A percentile compares a stretch with the other conserved stretches of the same genome.
These are phyloP conservation scores for Trogon surrucura DNA, from an alignment of 2,113 vertebrate genomes.

Conservation along the genomic window DNA sequence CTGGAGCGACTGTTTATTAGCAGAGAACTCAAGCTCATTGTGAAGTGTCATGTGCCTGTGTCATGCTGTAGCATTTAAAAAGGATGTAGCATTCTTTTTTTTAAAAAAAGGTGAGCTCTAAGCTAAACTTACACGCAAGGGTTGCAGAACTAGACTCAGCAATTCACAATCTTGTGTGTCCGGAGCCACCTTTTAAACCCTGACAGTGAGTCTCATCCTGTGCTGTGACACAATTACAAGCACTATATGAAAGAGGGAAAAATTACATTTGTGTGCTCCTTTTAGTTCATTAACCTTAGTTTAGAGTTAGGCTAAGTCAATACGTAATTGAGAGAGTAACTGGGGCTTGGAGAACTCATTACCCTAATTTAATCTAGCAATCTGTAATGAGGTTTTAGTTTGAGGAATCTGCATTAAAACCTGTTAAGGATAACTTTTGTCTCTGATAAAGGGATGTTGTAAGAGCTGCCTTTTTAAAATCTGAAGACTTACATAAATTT, in stretches of 20 bases:
- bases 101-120: background rate
- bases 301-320: background rate
- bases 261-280: background rate
- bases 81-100: background rate
- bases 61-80: background rate
- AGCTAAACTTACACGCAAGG: accelerated
- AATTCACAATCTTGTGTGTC: background rate
- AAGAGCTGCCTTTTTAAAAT: background rate
- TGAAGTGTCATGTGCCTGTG: background rate
- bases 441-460: background rate
- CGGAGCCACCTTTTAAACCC: background rate
- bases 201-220: background rate
- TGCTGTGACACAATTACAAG: background rate
- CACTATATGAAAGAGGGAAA: background rate
- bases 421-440: background rate
- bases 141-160: background rate
- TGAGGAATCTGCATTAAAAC: background rate
- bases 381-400: background rate
- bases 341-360: slow-evolving; percentile 13
- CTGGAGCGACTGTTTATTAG: background rate
- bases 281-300: slow-evolving; percentile 4
- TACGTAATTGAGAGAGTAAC: slow-evolving; percentile 16
- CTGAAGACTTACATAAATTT: background rate
- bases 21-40: background rate
- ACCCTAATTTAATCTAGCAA: background rate